Evolutionary conservation across 2,797 vertebrate species (phyloP).

Genomic region (Enteromius mattozi): DNA sequence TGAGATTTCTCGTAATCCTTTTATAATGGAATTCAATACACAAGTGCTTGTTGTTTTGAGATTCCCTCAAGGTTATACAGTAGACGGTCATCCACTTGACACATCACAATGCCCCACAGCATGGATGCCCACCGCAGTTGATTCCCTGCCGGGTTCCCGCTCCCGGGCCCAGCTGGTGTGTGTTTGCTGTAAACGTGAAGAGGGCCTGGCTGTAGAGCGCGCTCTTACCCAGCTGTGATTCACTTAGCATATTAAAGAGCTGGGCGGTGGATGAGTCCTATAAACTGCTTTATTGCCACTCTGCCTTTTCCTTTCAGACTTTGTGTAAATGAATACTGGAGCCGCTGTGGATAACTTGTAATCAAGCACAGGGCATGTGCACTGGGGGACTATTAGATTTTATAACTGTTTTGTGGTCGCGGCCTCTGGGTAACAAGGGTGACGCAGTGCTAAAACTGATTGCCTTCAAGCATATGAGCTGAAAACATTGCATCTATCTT

Average conservation of each 20-base stretch:
- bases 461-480: not conserved
- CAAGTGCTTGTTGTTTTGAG: not conserved
- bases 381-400: conserved; percentile 52
- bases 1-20: not conserved
- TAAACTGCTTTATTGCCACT: conserved; percentile 61
- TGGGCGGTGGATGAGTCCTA: conserved; percentile 52
- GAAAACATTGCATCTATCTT: not conserved
- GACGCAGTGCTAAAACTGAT: not conserved
- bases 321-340: conserved; percentile 50
- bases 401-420: conserved; percentile 56
- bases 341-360: conserved; percentile 49
- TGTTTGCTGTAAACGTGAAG: conserved; percentile 61
- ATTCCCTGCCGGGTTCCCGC: conserved; percentile 51
- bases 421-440: conserved; percentile 17
- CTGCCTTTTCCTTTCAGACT: conserved; percentile 53
- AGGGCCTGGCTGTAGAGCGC: conserved; percentile 40
- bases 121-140: conserved; percentile 49
- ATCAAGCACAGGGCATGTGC: conserved; percentile 50
- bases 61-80: conserved; percentile 28
- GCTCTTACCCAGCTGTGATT: conserved; percentile 61
- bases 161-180: conserved; percentile 61
- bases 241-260: conserved; percentile 66
- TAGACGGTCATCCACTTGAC: conserved; percentile 21
- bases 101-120: conserved; percentile 58
- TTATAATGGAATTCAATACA: not conserved